These are phyloP conservation scores for Tupaia chinensis DNA, from an alignment of 2,113 vertebrate species.

Conservation along the genomic window DNA sequence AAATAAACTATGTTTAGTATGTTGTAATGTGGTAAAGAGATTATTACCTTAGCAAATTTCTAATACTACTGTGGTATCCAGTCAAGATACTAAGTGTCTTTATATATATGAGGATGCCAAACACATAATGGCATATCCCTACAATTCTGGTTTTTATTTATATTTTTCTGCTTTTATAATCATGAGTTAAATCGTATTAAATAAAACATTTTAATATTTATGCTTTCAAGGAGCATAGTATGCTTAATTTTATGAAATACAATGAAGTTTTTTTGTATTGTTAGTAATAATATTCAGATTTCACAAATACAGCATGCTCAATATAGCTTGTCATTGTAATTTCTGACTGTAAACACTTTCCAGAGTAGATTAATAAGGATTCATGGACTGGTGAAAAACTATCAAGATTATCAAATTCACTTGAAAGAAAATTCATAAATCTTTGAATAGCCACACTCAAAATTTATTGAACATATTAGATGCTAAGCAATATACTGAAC, in stretches of 20 bases:
- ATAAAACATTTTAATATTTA: not conserved
- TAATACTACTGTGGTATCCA: not conserved
- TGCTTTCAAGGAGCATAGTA: not conserved
- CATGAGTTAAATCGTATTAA: slow-evolving; percentile 42
- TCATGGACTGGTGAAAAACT: not conserved
- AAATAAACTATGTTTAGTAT: not conserved
- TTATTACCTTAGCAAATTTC: slow-evolving; percentile 31
- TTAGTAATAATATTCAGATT: slow-evolving; percentile 38
- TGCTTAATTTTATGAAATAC: slow-evolving; percentile 1
- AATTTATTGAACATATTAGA: slow-evolving; percentile 15
- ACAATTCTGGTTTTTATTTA: slow-evolving; percentile 26
- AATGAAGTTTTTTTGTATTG: not conserved
- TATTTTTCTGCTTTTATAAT: slow-evolving; percentile 42
- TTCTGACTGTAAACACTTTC: slow-evolving; percentile 28
- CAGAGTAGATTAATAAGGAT: slow-evolving; percentile 39
- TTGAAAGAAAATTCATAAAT: slow-evolving; percentile 45
- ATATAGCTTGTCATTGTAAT: slow-evolving; percentile 16
- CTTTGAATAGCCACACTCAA: not conserved
- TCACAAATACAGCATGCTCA: not conserved
- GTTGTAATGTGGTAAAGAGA: not conserved
- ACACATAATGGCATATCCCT: slow-evolving; percentile 20
- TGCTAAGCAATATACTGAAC: not conserved
- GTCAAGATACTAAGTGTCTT: not conserved
- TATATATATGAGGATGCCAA: not conserved
- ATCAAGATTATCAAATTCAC: not conserved